Evolutionary conservation across 2,888 invertebrate genomes (phyloP).

Genomic region (Nomada flava): DNA sequence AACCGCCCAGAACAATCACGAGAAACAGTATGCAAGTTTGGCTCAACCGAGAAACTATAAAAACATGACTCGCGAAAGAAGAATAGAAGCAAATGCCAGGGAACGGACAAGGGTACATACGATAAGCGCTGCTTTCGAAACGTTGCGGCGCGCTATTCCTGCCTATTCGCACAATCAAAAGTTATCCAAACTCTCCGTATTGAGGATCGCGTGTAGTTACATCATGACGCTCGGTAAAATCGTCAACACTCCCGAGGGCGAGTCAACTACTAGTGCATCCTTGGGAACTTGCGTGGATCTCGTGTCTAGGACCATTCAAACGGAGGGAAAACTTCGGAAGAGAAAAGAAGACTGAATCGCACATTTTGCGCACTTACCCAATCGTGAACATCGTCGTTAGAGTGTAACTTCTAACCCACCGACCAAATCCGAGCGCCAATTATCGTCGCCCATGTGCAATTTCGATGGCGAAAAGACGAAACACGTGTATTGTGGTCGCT

Average conservation of each 20-base stretch:
- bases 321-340: slow-evolving; percentile 94
- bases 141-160: slow-evolving; percentile 92
- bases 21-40: slow-evolving; percentile 58
- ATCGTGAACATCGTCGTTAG: too few species aligned
- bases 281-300: slow-evolving; percentile 92
- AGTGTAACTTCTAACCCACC: not conserved
- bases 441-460: not conserved
- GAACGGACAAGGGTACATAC: slow-evolving; percentile 97
- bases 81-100: slow-evolving; percentile 97
- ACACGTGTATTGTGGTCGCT: too few species aligned
- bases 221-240: slow-evolving; percentile 94
- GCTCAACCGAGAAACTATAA: slow-evolving; percentile 94
- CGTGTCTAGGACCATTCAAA: slow-evolving; percentile 96
- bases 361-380: not conserved
- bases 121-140: slow-evolving; percentile 97
- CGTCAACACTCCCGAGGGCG: slow-evolving; percentile 85
- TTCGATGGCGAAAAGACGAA: not conserved
- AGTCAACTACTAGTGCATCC: slow-evolving; percentile 87
- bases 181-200: slow-evolving; percentile 95
- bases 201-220: slow-evolving; percentile 97
- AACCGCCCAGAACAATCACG: slow-evolving; percentile 54
- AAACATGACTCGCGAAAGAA: slow-evolving; percentile 96
- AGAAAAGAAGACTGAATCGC: slow-evolving; percentile 89
- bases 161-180: slow-evolving; percentile 97
- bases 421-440: not conserved